Evolutionary conservation across 2,797 vertebrate species (phyloP), one percentile per base, ranked within the genome.

Genomic region (Enteromius fasciolatus): DNA sequence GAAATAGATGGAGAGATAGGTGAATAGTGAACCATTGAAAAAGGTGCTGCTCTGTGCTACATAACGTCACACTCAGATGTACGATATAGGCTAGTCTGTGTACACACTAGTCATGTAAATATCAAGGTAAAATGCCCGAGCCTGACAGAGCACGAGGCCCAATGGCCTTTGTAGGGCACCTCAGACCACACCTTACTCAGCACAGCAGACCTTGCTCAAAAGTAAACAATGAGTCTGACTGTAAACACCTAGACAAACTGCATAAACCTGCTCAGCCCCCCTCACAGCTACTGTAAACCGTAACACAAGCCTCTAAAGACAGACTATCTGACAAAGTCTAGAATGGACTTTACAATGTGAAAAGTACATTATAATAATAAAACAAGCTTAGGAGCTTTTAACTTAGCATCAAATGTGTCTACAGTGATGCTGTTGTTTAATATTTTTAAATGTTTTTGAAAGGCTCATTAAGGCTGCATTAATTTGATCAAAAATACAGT

Each of bases 181-280:
- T 44, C 48, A 70, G 76, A 81, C 78, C 85, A 83, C 85, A 86
- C 87, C 85, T 84, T 78, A 73, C 25, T 79, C 57, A 78, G 66
- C 64, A 82, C 39, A 74, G 70, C 15, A 69, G 81, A 77, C 70
- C 59, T 74, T 54, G 70, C 28, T 41, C 33, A 46, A 79, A 80
- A 79, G 83, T 83, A 81, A 83, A 88, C 83, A 87, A 39, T 20
- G 78, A n/a, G 69, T 76, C 76, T 57, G 41, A 72, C 54, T 57
- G 81, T 86, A 85, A 83, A 88, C 85, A 86, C 73, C 61, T 78
- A 70, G 77, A 68, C 74, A 76, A 86, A 88, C 61, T 57, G 67
- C 77, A 82, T 50, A 83, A 75, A 83, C 85, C 87, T 82, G 81
- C 48, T 79, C 41, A 46, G 25, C 25, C 33, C 68, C 44, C 73